A percentile compares a stretch with the other conserved stretches of the same genome.
phyloP scores from a whole-genome alignment of 2,888 invertebrate genomes.

The Pilophorus perplexus region DNA sequence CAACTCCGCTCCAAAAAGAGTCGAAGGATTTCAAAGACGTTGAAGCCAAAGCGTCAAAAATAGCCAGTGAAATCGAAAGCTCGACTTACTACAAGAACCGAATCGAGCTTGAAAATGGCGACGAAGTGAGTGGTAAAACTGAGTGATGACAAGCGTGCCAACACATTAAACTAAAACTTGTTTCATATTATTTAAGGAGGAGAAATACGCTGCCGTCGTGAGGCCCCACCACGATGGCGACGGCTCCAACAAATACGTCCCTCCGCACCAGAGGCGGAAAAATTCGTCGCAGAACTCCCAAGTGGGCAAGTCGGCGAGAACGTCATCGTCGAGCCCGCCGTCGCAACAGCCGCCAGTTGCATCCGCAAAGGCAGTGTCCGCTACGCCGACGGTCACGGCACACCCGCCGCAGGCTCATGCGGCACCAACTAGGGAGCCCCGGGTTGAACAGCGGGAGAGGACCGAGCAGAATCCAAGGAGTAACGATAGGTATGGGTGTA shows the following conservation, averaged over 20 bases:
- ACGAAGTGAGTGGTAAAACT: no score
- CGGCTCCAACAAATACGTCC: constrained; percentile 59
- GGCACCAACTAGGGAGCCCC: no score
- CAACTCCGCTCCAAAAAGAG: constrained; percentile 81
- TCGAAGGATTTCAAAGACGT: constrained; percentile 76
- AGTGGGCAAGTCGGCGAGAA: constrained; percentile 41
- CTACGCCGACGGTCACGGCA: no score
- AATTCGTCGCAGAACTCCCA: constrained; percentile 44
- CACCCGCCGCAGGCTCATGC: no score
- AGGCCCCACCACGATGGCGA: constrained; percentile 52
- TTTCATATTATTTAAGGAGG: no score
- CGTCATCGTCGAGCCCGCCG: constrained; percentile 33
- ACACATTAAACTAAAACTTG: no score
- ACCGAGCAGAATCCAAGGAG: no score
- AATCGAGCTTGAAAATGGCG: constrained; percentile 89
- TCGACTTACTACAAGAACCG: constrained; percentile 71
- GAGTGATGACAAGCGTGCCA: no score
- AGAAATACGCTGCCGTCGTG: constrained; percentile 75
- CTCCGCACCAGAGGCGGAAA: constrained; percentile 72
- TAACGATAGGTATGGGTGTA: no score
- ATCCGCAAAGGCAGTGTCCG: no score
- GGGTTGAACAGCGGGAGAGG: no score
- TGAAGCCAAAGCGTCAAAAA: constrained; percentile 79
- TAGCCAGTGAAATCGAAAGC: constrained; percentile 90
- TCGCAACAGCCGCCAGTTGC: no score